Evolutionary conservation across 1,140 invertebrate species (phyloP), one percentile per base, ranked within the genome.

Genomic region (Pachyrhynchus sulphureomaculatus): DNA sequence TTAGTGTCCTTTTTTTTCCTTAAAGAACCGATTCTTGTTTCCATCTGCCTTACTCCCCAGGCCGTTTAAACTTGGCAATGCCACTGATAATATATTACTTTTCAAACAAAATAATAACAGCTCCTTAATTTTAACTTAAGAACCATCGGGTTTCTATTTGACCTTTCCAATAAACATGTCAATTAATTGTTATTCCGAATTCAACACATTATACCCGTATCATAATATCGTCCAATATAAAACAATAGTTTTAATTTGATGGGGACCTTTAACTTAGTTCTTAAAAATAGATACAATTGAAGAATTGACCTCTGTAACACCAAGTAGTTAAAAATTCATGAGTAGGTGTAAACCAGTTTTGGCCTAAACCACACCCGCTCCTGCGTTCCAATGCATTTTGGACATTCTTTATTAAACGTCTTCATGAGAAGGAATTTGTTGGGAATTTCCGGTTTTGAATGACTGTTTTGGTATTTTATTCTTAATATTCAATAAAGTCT

Each of bases 341-440:
- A 41, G 51, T 53, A 53, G 51, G 51, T 53, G 51, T 53, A 53
- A 53, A 53, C 51, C 51, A 10, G 37, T 51, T 51, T 51, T 4
- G 34, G 48, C 48, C 17, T 12, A 51, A n/a, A 51, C 34, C 37
- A 29, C 51, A 53, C 37, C 51, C 34, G 48, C 51, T 41, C 37
- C 51, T 20, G 48, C 48, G 33, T 51, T 33, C 48, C 48, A 12
- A 51, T 12, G 32, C 13, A 12, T 48, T 48, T 48, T 13, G 4
- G 32, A 51, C 32, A 51, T 51, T 51, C 48, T 23, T 21, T 20
- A 36, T 21, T 26, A 9, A 37, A 36, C 10, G 15, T 37, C 34
- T 13, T n/a, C 8, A 0, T 13, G 15, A 33, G 33, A 21, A 18
- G 18, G 5, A 29, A 6, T 1, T 29, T 29, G 6, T 6, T 29